phyloP scores from a whole-genome alignment of 2,888 invertebrate species.

The Thymelicus acteon region DNA sequence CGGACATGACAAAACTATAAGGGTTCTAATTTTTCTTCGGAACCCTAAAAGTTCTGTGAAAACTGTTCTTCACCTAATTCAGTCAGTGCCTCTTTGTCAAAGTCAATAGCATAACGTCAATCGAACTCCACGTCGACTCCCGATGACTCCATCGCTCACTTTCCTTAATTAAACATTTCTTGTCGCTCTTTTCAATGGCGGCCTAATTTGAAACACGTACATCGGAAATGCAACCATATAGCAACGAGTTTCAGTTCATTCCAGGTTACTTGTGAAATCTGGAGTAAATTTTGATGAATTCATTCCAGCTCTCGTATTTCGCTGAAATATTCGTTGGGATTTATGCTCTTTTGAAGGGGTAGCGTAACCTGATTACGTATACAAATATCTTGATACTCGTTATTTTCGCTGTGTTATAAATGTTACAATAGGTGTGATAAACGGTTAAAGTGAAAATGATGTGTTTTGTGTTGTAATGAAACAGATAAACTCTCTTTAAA shows the following conservation, averaged over 20 bases:
- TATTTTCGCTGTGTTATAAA: slow-evolving; percentile 27
- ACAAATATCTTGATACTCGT: slow-evolving; percentile 37
- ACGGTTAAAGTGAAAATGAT: slow-evolving; percentile 7
- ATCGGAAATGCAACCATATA: slow-evolving; percentile 34
- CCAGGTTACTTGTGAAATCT: slow-evolving; percentile 22
- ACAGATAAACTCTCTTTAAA: not conserved
- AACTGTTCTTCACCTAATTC: slow-evolving; percentile 26
- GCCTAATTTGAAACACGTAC: slow-evolving; percentile 35
- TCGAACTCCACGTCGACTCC: slow-evolving; percentile 58
- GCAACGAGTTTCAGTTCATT: slow-evolving; percentile 33
- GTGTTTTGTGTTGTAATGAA: not conserved
- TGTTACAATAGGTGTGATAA: slow-evolving; percentile 33
- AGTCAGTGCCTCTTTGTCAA: slow-evolving; percentile 31
- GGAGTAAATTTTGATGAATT: slow-evolving; percentile 45
- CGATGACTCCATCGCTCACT: slow-evolving; percentile 66
- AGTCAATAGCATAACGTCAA: slow-evolving; percentile 44
- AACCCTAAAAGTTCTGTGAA: too few species aligned
- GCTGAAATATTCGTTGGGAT: slow-evolving; percentile 35
- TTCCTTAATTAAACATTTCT: slow-evolving; percentile 70
- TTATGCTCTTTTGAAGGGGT: slow-evolving; percentile 37
- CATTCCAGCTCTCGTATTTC: slow-evolving; percentile 42
- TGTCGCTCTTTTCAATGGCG: slow-evolving; percentile 50
- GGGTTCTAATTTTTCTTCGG: too few species aligned
- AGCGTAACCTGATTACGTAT: slow-evolving; percentile 38
- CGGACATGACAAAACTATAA: too few species aligned